Evolutionary conservation across 2,113 vertebrate species (phyloP).

Genomic region (Platysteira castanea): DNA sequence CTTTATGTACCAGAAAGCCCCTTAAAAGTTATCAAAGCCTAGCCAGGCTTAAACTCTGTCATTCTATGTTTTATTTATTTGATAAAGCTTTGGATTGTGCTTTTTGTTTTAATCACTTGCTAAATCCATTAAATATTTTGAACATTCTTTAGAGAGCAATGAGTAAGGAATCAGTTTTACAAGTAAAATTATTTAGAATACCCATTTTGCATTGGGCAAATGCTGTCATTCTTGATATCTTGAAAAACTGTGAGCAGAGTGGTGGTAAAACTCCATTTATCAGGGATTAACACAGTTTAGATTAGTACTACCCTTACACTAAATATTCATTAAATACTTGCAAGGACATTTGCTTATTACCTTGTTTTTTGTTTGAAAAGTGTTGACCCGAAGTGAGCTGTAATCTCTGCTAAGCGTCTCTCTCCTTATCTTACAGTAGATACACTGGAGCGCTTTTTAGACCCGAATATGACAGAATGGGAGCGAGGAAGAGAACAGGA

Average conservation of each 20-base stretch:
- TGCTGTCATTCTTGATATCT: background rate
- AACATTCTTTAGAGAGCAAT: background rate
- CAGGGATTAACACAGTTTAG: background rate
- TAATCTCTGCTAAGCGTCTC: background rate
- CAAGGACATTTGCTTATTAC: background rate
- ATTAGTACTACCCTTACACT: background rate
- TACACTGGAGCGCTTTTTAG: constrained; percentile 77
- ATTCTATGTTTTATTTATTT: background rate
- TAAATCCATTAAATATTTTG: background rate
- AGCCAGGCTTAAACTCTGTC: background rate
- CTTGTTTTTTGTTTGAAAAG: background rate
- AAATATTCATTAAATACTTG: background rate
- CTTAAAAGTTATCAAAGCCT: background rate
- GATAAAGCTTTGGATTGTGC: background rate
- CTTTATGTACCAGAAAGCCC: background rate
- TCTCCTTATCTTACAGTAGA: constrained; percentile 29
- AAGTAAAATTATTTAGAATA: background rate
- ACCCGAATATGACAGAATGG: constrained; percentile 85
- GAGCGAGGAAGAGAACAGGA: constrained; percentile 86
- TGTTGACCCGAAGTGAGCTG: background rate
- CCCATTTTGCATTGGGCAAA: background rate
- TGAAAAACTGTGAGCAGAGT: background rate
- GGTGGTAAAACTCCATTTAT: background rate
- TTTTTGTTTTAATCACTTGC: background rate
- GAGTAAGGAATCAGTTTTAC: background rate